Conservation (phyloP, 2,113 vertebrate species). For the Lathamus discolor region DNA sequence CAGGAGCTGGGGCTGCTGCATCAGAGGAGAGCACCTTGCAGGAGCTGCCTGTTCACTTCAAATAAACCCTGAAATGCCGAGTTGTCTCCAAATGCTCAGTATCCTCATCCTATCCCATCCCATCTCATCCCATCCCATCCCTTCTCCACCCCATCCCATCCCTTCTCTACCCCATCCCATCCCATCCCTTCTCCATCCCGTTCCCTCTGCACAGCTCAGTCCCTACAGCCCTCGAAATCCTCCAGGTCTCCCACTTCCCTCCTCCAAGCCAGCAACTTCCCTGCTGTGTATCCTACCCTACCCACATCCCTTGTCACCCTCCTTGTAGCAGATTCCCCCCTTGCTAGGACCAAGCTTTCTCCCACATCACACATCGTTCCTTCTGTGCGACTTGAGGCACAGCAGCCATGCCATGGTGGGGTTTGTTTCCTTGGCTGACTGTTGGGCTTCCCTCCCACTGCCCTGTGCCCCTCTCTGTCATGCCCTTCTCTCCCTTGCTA, state of each 20-base stretch:
- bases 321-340: neutral
- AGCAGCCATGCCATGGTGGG: neutral
- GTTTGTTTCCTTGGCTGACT: neutral
- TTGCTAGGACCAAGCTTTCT: neutral
- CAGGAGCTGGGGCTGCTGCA: neutral
- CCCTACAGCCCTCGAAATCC: neutral
- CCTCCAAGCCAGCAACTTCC: neutral
- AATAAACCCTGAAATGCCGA: neutral
- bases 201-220: neutral
- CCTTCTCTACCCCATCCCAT: neutral
- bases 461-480: neutral
- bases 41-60: neutral
- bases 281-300: neutral
- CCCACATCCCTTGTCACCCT: neutral
- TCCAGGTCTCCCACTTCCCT: neutral
- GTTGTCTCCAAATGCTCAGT: neutral
- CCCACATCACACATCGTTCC: neutral
- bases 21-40: neutral
- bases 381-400: neutral
- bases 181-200: neutral
- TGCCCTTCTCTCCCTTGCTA: neutral
- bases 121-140: neutral
- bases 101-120: neutral
- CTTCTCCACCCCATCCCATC: no score
- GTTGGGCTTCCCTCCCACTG: neutral